Evolutionary conservation across 2,888 invertebrate species (phyloP), one percentile per base, ranked within the genome.

Genomic region (Stenodera caucasica): DNA sequence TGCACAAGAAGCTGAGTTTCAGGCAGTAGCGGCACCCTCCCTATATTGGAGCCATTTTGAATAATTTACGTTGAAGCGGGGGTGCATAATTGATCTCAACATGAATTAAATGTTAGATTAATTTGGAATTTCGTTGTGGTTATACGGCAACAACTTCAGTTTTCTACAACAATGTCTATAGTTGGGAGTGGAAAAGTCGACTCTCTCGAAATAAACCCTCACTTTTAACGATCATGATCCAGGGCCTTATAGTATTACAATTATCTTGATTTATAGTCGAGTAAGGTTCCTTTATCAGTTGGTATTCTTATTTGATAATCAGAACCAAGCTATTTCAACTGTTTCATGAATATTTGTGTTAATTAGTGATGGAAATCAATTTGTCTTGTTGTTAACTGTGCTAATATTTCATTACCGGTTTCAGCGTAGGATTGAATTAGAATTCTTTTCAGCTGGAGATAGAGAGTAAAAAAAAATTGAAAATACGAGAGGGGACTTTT

Each of bases 61-160:
- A 72, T 73, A 71, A 69, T 70, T 70, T 69, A 67, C 67, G 58
- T 65, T 63, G 49, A 53, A 67, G 64, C n/a, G 66, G 68, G 73
- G 73, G 73, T 73, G 73, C 72, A 73, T 73, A 73, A 70, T 72
- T 73, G 72, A 73, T 67, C 69, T 64, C 62, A 67, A 68, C 63
- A 68, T 68, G 65, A 66, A 65, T 63, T 71, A 71, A 45, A 70
- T 68, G 70, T 65, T 67, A 70, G 73, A 72, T 73, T 73, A 71
- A 67, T 64, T 58, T 45, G 58, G 68, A 71, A 70, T 72, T 73
- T 66, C 45, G 18, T 45, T 15, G 45, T 21, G 45, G 45, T 21
- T 45, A 26, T 26, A 26, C 7, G 26, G 26, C 7, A 26, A 26
- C n/a, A n/a, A n/a, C n/a, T n/a, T n/a, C n/a, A n/a, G n/a, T n/a